Conservation (phyloP, 1,140 invertebrate genomes). For the Uloborus diversus region DNA sequence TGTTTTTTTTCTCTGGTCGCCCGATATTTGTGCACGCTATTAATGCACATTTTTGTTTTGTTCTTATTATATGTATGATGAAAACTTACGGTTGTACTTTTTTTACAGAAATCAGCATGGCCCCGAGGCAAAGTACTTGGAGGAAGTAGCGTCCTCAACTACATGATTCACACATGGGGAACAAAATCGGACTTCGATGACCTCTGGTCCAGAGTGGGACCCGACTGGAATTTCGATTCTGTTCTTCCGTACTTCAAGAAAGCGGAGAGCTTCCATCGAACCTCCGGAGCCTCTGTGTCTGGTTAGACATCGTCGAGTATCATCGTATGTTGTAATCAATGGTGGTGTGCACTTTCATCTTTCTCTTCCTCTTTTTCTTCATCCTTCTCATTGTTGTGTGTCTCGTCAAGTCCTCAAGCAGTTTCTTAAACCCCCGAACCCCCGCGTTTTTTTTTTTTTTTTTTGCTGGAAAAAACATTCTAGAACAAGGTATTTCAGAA, state of each 20-base stretch:
- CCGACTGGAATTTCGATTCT: slow-evolving; percentile 17
- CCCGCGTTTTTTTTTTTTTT: background rate
- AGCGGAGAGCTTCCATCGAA: slow-evolving; percentile 60
- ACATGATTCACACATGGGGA: slow-evolving; percentile 76
- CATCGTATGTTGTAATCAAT: slow-evolving; percentile 8
- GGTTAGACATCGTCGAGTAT: slow-evolving; percentile 27
- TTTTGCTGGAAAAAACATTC: no score
- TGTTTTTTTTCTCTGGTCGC: no score
- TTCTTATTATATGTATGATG: background rate
- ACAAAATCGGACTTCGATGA: slow-evolving; percentile 91
- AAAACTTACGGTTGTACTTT: background rate
- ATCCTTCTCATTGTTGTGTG: background rate
- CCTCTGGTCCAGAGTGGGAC: slow-evolving; percentile 74
- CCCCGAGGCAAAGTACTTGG: slow-evolving; percentile 85
- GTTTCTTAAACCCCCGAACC: no score
- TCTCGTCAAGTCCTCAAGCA: no score
- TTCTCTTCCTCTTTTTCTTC: background rate
- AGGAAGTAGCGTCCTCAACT: slow-evolving; percentile 90
- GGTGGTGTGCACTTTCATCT: slow-evolving; percentile 7
- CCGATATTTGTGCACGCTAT: no score
- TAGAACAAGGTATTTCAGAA: no score
- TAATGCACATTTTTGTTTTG: background rate
- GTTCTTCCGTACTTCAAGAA: slow-evolving; percentile 62
- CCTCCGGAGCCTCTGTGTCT: slow-evolving; percentile 39
- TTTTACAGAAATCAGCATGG: slow-evolving; percentile 75